Evolutionary conservation across 2,113 vertebrate genomes (phyloP), one percentile per base, ranked within the genome.

Genomic region (Lagopus muta): DNA sequence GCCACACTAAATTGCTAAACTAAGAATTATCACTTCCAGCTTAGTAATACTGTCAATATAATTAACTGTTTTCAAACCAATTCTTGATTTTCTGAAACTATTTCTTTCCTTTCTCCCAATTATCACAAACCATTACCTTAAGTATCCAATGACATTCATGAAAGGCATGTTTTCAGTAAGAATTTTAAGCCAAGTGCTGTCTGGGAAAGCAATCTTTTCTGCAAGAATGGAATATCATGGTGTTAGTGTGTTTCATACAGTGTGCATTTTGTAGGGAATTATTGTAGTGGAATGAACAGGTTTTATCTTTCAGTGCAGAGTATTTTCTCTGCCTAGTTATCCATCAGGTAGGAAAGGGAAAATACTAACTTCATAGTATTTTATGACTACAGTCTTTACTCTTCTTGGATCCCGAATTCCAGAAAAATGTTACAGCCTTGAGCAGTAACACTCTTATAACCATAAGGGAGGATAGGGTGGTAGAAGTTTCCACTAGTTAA

Each of bases 231-330:
- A 87, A 90, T 79, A 55, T 95, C 76, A 91, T 16, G 3, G 62
- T 94, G 58, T 91, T 94, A 92, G 91, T 88, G 82, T 91, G 89
- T 94, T 94, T 96, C 77, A 82, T 90, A 90, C 70, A 71, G 87
- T 93, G 94, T 89, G 93, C 91, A 86, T 92, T 95, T 85, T 92
- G 85, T 77, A 4, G 12, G 52, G 27, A 93, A 88, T 92, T 95
- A 82, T 87, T 92, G 82, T 77, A 4, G 16, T 82, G 70, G 90
- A 91, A 95, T 94, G 93, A 95, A 96, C 90, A 74, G 80, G 82
- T 95, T 95, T 96, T 89, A 94, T 92, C 90, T 95, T 96, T 96
- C 89, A 92, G 38, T 92, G 54, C 72, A 36, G 76, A 90, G 71
- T 88, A 71, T 88, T 95, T 96, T 94, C 66, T 90, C 89, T 95